A percentile compares a stretch with the other conserved stretches of the same genome.
Conservation (phyloP, 2,113 vertebrate species). For the Vulpes vulpes region DNA sequence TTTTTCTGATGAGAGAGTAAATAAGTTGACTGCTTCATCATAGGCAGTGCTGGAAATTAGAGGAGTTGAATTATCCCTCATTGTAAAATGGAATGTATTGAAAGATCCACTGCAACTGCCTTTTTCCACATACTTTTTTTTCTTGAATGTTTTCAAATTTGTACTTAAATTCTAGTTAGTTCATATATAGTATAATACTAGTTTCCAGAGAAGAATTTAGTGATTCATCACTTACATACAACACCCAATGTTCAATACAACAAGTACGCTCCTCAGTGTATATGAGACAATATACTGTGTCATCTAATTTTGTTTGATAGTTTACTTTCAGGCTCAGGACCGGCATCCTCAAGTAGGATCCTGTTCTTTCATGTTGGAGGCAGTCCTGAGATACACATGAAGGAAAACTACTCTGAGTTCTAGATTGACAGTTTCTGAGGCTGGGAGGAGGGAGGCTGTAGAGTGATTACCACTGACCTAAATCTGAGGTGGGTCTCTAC, state of each 20-base stretch:
- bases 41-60: neutral
- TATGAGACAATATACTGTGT: neutral
- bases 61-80: neutral
- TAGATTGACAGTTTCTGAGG: neutral
- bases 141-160: neutral
- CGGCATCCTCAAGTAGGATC: neutral
- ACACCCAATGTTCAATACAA: neutral
- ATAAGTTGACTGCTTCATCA: neutral
- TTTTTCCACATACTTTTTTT: neutral
- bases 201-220: neutral
- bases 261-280: neutral
- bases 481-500: neutral
- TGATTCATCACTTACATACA: neutral
- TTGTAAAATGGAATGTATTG: neutral
- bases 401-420: neutral
- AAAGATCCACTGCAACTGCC: neutral
- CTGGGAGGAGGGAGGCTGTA: neutral
- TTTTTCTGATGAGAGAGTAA: slow-evolving; percentile 12
- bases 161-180: neutral
- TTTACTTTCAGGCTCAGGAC: neutral
- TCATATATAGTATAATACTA: neutral
- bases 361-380: neutral
- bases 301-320: neutral
- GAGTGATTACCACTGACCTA: neutral
- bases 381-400: accelerated